These are phyloP conservation scores for Blennius ocellaris DNA, from an alignment of 2,113 vertebrate species.

Conservation along the genomic window DNA sequence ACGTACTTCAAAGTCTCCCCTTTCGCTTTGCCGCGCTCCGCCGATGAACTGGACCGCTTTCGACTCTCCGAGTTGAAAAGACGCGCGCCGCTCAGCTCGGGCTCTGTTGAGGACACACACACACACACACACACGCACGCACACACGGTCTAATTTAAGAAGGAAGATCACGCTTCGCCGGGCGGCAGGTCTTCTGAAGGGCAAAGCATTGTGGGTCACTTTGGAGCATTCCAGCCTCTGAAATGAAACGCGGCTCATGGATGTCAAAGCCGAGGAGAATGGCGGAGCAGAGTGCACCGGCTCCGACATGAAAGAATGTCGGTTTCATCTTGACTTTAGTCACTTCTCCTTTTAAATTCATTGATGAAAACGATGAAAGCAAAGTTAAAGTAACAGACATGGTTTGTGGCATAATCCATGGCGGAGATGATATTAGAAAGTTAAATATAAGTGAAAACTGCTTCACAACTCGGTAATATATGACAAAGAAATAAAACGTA, in stretches of 20 bases:
- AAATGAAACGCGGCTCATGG: constrained; percentile 13
- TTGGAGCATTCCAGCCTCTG: background rate
- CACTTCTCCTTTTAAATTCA: background rate
- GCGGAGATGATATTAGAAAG: background rate
- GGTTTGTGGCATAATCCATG: background rate
- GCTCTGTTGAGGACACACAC: constrained; percentile 10
- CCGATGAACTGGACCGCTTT: background rate
- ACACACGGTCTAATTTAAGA: constrained; percentile 4
- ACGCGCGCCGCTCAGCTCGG: background rate
- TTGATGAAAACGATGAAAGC: constrained; percentile 11
- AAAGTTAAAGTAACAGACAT: background rate
- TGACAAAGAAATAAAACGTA: background rate
- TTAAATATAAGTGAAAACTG: too few relatives aligned
- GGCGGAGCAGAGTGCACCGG: background rate
- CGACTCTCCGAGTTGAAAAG: background rate
- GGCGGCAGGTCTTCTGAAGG: constrained; percentile 26
- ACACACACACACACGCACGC: too few relatives aligned
- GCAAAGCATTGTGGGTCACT: background rate
- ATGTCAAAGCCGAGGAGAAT: background rate
- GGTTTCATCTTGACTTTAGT: constrained; percentile 12
- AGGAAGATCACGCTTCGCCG: constrained; percentile 8
- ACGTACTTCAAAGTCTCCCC: background rate
- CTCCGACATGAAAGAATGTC: background rate
- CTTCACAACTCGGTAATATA: too few relatives aligned
- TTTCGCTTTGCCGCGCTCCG: background rate